Evolutionary conservation across 2,888 invertebrate species (phyloP).

Genomic region (Notodonta dromedarius): DNA sequence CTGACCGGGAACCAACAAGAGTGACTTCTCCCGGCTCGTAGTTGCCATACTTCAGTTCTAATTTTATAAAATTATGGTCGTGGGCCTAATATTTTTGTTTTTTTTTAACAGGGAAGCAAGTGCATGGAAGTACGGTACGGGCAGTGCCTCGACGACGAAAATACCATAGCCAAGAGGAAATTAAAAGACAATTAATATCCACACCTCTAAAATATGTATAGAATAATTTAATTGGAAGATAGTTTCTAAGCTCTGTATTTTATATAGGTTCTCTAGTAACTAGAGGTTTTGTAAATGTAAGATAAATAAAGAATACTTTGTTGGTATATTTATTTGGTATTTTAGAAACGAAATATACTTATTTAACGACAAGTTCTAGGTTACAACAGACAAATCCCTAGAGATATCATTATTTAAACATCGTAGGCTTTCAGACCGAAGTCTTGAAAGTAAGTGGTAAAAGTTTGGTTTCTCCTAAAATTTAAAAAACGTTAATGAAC

Average conservation of each 20-base stretch:
- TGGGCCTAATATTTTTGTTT: slow-evolving; percentile 17
- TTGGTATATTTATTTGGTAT: background rate
- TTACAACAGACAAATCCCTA: too few relatives aligned
- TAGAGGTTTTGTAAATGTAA: slow-evolving; percentile 40
- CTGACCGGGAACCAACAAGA: too few relatives aligned
- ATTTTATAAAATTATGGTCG: too few relatives aligned
- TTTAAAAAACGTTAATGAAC: too few relatives aligned
- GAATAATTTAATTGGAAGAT: slow-evolving; percentile 1
- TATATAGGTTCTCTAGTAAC: slow-evolving; percentile 11
- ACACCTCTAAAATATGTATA: background rate
- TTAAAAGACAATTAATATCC: slow-evolving; percentile 44
- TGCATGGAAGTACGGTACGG: slow-evolving; percentile 86
- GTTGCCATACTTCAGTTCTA: too few relatives aligned
- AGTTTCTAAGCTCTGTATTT: slow-evolving; percentile 12
- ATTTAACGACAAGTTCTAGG: too few relatives aligned
- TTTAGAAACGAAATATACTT: too few relatives aligned
- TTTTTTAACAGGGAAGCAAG: slow-evolving; percentile 83
- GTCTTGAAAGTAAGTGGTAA: too few relatives aligned
- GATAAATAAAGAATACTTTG: background rate
- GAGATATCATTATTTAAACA: too few relatives aligned
- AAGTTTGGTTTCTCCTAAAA: too few relatives aligned
- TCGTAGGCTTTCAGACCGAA: too few relatives aligned
- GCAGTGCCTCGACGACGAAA: slow-evolving; percentile 81
- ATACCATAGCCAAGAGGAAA: slow-evolving; percentile 67
- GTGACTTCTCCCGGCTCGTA: too few relatives aligned